A percentile compares a stretch with the other conserved stretches of the same genome.
phyloP scores from a whole-genome alignment of 2,113 vertebrate species.

The Cephalopholis sonnerati region DNA sequence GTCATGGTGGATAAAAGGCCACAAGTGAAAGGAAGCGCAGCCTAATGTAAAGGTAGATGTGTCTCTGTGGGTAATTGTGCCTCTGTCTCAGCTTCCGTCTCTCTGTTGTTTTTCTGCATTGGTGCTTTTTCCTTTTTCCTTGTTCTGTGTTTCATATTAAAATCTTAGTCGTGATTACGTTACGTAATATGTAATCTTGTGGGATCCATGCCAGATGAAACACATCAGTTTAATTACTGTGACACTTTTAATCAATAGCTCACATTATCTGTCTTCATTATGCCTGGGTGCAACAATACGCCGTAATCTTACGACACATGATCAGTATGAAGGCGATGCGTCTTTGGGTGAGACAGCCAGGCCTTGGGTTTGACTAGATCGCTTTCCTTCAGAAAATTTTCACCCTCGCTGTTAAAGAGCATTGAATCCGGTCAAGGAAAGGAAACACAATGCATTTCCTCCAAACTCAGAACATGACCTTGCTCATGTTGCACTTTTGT shows the following conservation, averaged over 20 bases:
- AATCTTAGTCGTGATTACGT: neutral
- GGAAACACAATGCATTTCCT: constrained; percentile 58
- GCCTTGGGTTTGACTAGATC: neutral
- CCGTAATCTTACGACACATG: neutral
- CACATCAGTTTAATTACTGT: neutral
- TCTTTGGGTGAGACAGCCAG: neutral
- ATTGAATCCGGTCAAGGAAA: constrained; percentile 23
- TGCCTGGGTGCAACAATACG: neutral
- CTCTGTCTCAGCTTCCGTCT: neutral
- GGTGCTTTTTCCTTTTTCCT: neutral
- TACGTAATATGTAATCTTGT: neutral
- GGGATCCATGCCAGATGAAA: constrained; percentile 26
- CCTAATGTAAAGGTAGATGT: neutral
- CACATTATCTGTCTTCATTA: neutral
- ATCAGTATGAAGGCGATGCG: neutral
- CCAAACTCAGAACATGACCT: neutral
- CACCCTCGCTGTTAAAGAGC: neutral
- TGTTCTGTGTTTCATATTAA: neutral
- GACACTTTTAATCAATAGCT: neutral
- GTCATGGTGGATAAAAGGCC: neutral
- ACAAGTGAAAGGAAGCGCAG: neutral
- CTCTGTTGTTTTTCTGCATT: neutral
- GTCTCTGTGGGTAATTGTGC: neutral
- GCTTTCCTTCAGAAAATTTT: constrained; percentile 6
- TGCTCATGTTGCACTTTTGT: neutral